These are phyloP conservation scores for Promerops cafer DNA, from an alignment of 2,113 vertebrate genomes.

Conservation along the genomic window DNA sequence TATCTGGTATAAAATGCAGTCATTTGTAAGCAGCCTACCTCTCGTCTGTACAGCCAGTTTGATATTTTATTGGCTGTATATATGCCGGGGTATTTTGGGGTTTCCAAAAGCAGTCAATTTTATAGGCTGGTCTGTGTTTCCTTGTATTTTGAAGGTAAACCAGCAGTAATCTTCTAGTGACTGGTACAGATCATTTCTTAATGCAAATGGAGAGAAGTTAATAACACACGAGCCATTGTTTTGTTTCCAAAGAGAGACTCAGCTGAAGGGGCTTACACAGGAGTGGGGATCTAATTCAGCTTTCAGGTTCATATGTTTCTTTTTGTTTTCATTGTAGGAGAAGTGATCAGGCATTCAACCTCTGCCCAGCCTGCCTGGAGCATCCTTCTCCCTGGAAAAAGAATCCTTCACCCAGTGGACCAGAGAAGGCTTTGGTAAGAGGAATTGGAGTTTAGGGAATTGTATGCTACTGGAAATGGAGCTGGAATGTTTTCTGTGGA, in stretches of 20 bases:
- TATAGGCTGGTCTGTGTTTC: background rate
- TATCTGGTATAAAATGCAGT: background rate
- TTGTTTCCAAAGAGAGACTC: background rate
- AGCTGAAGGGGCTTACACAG: conserved; percentile 5
- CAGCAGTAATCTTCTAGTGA: background rate
- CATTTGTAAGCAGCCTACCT: background rate
- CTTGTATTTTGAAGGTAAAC: background rate
- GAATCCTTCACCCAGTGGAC: background rate
- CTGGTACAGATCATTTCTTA: background rate
- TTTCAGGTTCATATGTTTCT: background rate
- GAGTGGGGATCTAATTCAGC: background rate
- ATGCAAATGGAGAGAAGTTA: background rate
- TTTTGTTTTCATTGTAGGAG: background rate
- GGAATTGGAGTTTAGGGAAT: background rate
- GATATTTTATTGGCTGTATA: background rate
- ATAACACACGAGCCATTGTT: background rate
- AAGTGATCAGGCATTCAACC: background rate
- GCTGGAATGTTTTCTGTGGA: background rate
- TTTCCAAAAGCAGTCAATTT: background rate
- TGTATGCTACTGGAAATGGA: background rate
- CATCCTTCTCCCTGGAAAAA: background rate
- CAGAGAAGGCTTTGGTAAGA: background rate
- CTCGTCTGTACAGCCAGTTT: background rate
- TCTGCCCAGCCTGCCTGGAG: background rate
- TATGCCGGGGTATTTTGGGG: background rate